Evolutionary conservation across 2,797 vertebrate genomes (phyloP).

Genomic region (Esox lucius): DNA sequence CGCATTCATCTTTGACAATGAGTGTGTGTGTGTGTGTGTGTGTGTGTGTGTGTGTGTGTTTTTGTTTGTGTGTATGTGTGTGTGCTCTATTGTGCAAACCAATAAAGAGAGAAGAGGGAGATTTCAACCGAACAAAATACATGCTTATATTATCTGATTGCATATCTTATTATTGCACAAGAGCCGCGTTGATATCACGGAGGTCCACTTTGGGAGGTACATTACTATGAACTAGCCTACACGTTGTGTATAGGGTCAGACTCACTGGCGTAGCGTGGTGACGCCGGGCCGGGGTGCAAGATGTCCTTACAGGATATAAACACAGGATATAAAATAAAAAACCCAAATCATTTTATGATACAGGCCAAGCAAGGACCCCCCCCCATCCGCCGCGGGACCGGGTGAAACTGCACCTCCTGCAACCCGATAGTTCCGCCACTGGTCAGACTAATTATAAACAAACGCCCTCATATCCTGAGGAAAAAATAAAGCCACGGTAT

Average conservation of each 20-base stretch:
- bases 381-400: no score
- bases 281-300: no score
- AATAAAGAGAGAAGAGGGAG: slow-evolving; percentile 1
- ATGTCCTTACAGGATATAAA: neutral
- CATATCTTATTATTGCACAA: slow-evolving; percentile 67
- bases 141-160: slow-evolving; percentile 59
- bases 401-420: no score
- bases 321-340: neutral
- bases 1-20: neutral
- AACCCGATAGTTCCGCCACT: no score
- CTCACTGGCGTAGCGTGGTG: no score
- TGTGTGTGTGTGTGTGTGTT: slow-evolving; percentile 31
- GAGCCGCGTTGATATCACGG: slow-evolving; percentile 60
- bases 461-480: neutral
- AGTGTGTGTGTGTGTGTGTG: slow-evolving; percentile 19
- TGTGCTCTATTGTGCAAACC: neutral
- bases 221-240: neutral
- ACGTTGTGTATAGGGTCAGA: neutral
- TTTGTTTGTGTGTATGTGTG: slow-evolving; percentile 14
- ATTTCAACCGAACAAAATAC: slow-evolving; percentile 48
- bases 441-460: neutral
- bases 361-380: no score
- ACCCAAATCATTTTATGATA: neutral
- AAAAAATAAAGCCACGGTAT: neutral
- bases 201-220: slow-evolving; percentile 46